Base-by-base conservation (phyloP, 2,113 vertebrate species). In the Callocephalon fimbriatum region DNA sequence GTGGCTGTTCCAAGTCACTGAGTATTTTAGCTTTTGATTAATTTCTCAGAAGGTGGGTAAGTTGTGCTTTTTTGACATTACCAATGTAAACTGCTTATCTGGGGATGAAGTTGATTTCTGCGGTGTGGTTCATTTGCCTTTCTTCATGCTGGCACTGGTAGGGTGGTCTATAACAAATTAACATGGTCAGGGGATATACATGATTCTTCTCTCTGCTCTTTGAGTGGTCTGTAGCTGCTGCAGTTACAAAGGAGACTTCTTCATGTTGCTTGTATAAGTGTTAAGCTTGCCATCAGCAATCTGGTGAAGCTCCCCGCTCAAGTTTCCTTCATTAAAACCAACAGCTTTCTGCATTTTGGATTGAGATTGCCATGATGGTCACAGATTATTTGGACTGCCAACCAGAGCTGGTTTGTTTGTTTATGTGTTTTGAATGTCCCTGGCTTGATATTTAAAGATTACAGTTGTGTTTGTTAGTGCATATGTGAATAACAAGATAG, bases 201-300 rank as follows among this genome's bases (percentile, higher is more conserved):
- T 58, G 56, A 58, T 58, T 35, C 56, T 35, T 59, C 17, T n/a
- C 23, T 81, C 27, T 19, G 0, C 68, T 72, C 29, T 62, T 51
- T 62, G 27, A 62, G 53, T 27, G 8, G 10, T 65, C 35, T 70
- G 31, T 61, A 67, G 47, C 21, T 90, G 62, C 56, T 75, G 48
- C 58, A 61, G 35, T 87, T 72, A 44, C 27, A 73, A 44, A 67
- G 32, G 38, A 82, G 17, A 15, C 8, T 82, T 92, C 31, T 70
- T 44, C 25, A 44, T 22, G 38, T 19, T 79, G 40, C 4, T 18
- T 1, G 0, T 17, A 0, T 5, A 8, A n/a, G 17, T 42, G 17
- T 25, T 51, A 51, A 81, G 47, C 73, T 45, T 56, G 32, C 61
- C 5, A 0, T n/a, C 37, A 42, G 51, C 35, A 67, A 68, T 53